phyloP scores from a whole-genome alignment of 2,888 invertebrate species.

The Globia sparganii region DNA sequence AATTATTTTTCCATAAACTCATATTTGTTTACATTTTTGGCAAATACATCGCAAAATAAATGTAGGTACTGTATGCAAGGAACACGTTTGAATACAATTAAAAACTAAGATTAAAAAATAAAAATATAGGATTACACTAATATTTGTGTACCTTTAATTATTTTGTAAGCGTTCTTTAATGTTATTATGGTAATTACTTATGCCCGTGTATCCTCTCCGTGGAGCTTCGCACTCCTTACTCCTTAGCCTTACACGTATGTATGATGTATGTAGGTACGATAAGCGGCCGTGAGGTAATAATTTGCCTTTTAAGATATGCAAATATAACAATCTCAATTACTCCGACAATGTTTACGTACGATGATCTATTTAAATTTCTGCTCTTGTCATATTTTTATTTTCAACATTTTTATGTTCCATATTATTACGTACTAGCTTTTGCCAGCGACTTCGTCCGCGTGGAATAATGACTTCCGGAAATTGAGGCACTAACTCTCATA shows the following conservation, averaged over 20 bases:
- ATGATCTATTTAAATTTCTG: constrained; percentile 15
- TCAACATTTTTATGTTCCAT: not conserved
- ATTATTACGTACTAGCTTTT: too few species aligned
- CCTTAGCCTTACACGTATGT: not conserved
- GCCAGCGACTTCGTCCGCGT: too few species aligned
- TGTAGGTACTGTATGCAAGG: not conserved
- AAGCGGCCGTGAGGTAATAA: constrained; percentile 9
- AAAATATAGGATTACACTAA: not conserved
- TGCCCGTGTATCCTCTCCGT: not conserved
- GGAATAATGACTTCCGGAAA: too few species aligned
- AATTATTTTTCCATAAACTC: too few species aligned
- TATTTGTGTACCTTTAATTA: constrained; percentile 6
- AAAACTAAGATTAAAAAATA: not conserved
- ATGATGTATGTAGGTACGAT: not conserved
- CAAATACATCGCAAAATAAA: too few species aligned
- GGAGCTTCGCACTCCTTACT: constrained; percentile 3
- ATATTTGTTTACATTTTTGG: too few species aligned
- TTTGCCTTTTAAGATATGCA: constrained; percentile 40
- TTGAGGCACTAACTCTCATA: too few species aligned
- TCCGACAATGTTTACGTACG: constrained; percentile 17
- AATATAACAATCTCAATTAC: constrained; percentile 47
- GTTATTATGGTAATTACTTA: constrained; percentile 25
- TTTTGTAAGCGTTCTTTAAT: constrained; percentile 16
- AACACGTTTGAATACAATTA: not conserved
- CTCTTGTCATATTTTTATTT: constrained; percentile 9